Base-by-base conservation (phyloP, 2,797 vertebrate species). In the Acropternis orthonyx region DNA sequence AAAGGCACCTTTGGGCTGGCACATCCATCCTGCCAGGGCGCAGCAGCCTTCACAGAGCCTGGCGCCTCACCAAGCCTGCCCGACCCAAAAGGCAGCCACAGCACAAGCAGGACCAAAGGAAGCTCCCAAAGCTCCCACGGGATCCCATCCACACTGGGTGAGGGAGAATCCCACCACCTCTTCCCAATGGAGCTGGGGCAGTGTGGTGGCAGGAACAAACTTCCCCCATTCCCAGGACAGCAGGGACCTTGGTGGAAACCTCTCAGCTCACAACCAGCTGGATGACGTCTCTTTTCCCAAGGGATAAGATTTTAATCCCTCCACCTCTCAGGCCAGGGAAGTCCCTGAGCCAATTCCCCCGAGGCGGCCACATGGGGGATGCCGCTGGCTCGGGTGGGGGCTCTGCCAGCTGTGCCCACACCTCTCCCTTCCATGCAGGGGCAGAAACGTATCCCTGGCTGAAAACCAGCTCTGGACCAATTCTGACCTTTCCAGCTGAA, bases 371-470 rank as follows among this genome's bases (percentile, higher is more conserved):
- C 7, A 0, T 13, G 20, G 44, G 16, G 72, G 49, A 52, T 7
- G 17, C 23, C 1, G 0, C 5, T 2, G 41, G 28, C 30, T 24
- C 5, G 1, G 30, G n/a, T n/a, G n/a, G n/a, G 20, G 63, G 30
- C 15, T 79, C 22, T 65, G 51, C 54, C 21, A 12, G 30, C 65
- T 61, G 48, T 2, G 0, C 55, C 67, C 48, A 75, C n/a, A 32
- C 9, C 32, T 30, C 56, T 26, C 59, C 73, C 37, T 48, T 72
- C n/a, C 39, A 27, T 6, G 5, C 26, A 75, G 26, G 32, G 19
- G 34, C 65, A 81, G 30, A 79, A 92, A 52, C 2, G 1, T 22
- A 39, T 13, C 58, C 58, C 43, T 6, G 10, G 36, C 55, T 73
- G 28, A 49, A 89, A 16, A 72, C 54, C 41, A 83, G 5, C 55